Evolutionary conservation across 2,888 invertebrate genomes (phyloP), one percentile per base, ranked within the genome.

Genomic region (Idaea biselata): DNA sequence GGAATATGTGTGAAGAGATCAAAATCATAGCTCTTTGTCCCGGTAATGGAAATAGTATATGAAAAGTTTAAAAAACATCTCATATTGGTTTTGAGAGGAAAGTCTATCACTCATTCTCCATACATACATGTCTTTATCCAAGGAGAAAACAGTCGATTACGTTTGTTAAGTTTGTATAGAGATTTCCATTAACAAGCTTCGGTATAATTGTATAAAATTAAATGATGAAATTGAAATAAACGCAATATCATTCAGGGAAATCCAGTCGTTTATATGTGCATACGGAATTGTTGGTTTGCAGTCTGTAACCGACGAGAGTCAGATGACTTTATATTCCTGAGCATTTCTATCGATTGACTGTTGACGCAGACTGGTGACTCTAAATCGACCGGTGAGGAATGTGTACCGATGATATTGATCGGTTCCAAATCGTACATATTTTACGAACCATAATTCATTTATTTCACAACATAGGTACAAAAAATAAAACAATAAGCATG

Each of bases 291-390:
- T 56, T 56, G 56, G 18, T 56, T 56, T 56, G 56, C 56, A 18
- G 17, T 56, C 16, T 17, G 56, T 18, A 16, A 17, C n/a, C 16
- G 16, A 16, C n/a, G 60, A 58, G 66, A 58, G 60, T 64, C 61
- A 68, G 60, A 69, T 67, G 62, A 71, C 66, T 70, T 60, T 63
- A 66, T 63, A 66, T 63, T 65, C 62, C 67, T 60, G 66, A 76
- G 68, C 68, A 62, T 66, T 67, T 71, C 69, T 65, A 76, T 73
- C 70, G 70, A 67, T 63, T 75, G 66, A 56, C 66, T 63, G 62
- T 60, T 70, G 73, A 72, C 11, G 44, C 14, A 44, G 14, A 44
- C 11, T 7, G 8, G 2, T 14, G 44, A 44, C 11, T 44, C 11
- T 44, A 14, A 14, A 44, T 44, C 44, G 44, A 14, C 8, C 44